Conservation (phyloP, 2,888 invertebrate genomes). For the Scaptomyza cyrtandrae region DNA sequence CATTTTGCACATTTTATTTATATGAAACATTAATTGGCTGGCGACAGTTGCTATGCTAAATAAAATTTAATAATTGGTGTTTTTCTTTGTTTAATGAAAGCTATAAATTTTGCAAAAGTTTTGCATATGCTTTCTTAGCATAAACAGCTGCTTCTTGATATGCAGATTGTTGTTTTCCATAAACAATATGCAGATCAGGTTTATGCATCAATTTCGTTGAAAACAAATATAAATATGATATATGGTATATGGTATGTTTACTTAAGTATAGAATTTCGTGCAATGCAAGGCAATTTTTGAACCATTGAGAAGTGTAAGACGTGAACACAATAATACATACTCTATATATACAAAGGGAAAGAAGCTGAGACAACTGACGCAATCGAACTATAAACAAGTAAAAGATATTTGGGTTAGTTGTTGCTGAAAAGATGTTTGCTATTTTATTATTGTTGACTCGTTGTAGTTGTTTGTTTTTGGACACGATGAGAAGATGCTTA, state of each 20-base stretch:
- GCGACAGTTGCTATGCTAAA: no score
- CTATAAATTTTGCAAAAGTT: no score
- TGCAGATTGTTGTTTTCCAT: not conserved
- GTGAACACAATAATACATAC: slow-evolving; percentile 7
- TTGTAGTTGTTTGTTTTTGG: no score
- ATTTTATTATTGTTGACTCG: slow-evolving; percentile 9
- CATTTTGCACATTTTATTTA: not conserved
- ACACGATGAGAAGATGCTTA: no score
- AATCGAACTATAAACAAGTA: slow-evolving; percentile 29
- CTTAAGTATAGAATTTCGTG: not conserved
- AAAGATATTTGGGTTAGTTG: slow-evolving; percentile 23
- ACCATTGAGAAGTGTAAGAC: slow-evolving; percentile 12
- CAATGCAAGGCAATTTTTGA: slow-evolving; percentile 1
- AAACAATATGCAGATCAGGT: not conserved
- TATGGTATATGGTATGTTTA: not conserved
- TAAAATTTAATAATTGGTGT: no score
- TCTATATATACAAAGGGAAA: not conserved
- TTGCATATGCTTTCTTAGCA: not conserved
- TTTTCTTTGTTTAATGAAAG: no score
- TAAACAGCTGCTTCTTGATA: not conserved
- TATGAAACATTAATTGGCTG: no score
- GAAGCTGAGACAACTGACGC: slow-evolving; percentile 20
- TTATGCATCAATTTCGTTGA: slow-evolving; percentile 6
- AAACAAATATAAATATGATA: not conserved
- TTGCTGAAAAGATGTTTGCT: slow-evolving; percentile 32